Evolutionary conservation across 2,888 invertebrate genomes (phyloP).

Genomic region (Philereme transversata): DNA sequence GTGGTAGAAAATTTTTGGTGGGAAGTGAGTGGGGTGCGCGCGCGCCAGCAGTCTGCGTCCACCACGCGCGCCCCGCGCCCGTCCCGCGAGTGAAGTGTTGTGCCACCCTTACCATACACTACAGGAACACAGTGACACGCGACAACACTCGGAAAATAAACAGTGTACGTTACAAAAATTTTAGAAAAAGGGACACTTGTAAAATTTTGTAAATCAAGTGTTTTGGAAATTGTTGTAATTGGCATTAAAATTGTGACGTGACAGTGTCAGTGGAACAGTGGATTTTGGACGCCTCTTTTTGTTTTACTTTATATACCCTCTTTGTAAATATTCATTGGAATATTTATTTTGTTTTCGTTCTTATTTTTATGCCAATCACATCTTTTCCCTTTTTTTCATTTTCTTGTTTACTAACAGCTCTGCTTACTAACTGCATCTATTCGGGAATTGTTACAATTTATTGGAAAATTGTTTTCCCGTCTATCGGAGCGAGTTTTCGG

Average conservation of each 20-base stretch:
- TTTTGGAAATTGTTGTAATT: constrained; percentile 77
- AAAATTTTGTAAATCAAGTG: constrained; percentile 55
- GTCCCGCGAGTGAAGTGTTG: constrained; percentile 65
- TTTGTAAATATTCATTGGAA: constrained; percentile 71
- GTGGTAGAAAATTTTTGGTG: constrained; percentile 81
- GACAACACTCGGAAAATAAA: constrained; percentile 49
- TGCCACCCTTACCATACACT: constrained; percentile 47
- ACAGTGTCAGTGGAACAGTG: constrained; percentile 73
- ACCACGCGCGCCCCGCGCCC: constrained; percentile 74
- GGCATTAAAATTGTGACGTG: constrained; percentile 82
- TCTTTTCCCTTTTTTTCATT: constrained; percentile 62
- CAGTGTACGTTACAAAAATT: constrained; percentile 68
- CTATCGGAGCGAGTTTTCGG: constrained; percentile 63
- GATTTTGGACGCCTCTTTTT: constrained; percentile 64
- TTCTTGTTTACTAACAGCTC: constrained; percentile 50
- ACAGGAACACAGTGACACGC: constrained; percentile 59
- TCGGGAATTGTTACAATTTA: constrained; percentile 34
- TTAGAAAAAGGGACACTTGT: constrained; percentile 51
- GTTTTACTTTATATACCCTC: constrained; percentile 43
- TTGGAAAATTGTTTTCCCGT: constrained; percentile 46
- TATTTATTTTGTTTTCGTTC: constrained; percentile 60
- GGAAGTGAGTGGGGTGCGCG: constrained; percentile 82
- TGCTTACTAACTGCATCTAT: constrained; percentile 68
- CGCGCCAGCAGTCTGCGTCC: constrained; percentile 73
- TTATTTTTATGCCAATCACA: constrained; percentile 81